Evolutionary conservation across 2,888 invertebrate species (phyloP), one percentile per base, ranked within the genome.

Genomic region (Eupithecia inturbata): DNA sequence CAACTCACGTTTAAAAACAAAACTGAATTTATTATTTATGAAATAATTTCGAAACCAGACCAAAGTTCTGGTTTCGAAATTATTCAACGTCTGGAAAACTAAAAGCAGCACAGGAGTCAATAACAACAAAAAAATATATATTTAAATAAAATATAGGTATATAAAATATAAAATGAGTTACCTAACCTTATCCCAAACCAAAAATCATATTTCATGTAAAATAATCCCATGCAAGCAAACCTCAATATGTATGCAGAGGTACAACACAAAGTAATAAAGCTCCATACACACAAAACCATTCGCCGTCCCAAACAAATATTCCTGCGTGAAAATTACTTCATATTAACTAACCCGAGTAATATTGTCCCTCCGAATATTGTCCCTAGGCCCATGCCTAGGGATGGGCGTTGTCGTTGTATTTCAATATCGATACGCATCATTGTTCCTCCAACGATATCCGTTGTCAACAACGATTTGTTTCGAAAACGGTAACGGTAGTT

Each of bases 301-400:
- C 57, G 14, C 22, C 39, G 66, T 41, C 66, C 64, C 64, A 64
- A 64, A n/a, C 64, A 64, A 66, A 66, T 66, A 39, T 39, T 14
- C 66, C 31, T 7, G 7, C 22, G 63, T 31, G 39, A 66, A 66
- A 66, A 66, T 41, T 26, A 39, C 66, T 66, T 66, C 66, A 66
- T 66, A 66, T 66, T 66, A 66, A 64, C 36, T 64, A 64, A 66
- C 66, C 66, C 66, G 36, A 16, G 41, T 39, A 39, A 36, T 31
- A 62, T 31, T 62, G 62, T 62, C 62, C 62, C 60, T 28, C 16
- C 2, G 62, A 62, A 28, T 62, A 62, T 62, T 31, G 16, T 28
- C 16, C 26, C 14, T n/a, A n/a, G n/a, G n/a, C 14, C 3, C 16
- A 28, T 28, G n/a, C n/a, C n/a, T n/a, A 60, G 22, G 60, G 28